Percentiles rank a stretch among this genome's conserved stretches.
Conservation (phyloP, 2,113 vertebrate species). For the Calidris pygmaea region DNA sequence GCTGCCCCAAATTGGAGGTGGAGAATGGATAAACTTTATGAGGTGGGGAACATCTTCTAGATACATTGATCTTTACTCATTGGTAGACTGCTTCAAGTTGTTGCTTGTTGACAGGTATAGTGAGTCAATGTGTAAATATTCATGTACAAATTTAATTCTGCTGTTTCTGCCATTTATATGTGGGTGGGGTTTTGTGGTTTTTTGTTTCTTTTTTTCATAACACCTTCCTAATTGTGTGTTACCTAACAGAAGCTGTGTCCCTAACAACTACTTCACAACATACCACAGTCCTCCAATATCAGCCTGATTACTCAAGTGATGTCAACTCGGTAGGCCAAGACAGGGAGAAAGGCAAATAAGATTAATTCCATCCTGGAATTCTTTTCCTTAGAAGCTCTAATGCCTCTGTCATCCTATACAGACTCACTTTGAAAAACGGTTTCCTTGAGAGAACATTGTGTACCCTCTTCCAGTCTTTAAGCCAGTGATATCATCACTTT, state of each 20-base stretch:
- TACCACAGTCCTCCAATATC: background rate
- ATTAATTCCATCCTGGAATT: background rate
- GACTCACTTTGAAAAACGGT: background rate
- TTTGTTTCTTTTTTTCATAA: background rate
- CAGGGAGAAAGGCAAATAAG: background rate
- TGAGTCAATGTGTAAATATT: background rate
- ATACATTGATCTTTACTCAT: background rate
- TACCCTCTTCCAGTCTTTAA: background rate
- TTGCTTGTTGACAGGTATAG: background rate
- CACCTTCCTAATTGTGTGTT: background rate
- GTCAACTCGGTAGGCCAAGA: background rate
- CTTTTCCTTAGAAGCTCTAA: background rate
- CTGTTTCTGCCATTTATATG: background rate
- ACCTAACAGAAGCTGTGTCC: background rate
- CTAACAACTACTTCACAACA: background rate
- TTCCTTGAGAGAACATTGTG: background rate
- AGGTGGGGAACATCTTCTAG: background rate
- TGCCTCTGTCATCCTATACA: background rate
- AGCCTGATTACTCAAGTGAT: background rate
- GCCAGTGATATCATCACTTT: background rate
- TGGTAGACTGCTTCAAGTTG: background rate
- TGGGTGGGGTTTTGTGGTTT: background rate
- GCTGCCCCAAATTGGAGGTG: fast-evolving
- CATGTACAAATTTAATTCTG: background rate
- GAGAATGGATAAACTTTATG: background rate